Percentiles rank a stretch among this genome's conserved stretches.
Conservation (phyloP, 2,888 invertebrate genomes). For the Mimachlamys varia region DNA sequence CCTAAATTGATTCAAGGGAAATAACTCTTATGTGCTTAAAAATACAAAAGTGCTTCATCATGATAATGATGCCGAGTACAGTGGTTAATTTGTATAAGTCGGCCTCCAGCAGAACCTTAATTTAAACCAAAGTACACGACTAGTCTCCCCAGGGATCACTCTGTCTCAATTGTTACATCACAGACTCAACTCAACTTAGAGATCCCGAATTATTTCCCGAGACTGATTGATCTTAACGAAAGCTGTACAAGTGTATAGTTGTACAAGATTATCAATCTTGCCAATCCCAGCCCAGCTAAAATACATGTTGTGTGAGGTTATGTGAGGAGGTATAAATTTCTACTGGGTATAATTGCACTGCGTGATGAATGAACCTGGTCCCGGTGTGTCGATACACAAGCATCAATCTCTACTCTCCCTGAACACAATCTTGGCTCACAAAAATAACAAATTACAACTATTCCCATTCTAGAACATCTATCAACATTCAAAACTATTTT, state of each 20-base stretch:
- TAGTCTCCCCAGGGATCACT: background rate
- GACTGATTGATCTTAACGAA: background rate
- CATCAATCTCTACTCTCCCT: background rate
- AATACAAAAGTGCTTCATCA: conserved; percentile 8
- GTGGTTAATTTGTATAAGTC: background rate
- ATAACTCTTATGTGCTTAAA: background rate
- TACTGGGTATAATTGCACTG: conserved; percentile 18
- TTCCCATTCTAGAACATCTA: background rate
- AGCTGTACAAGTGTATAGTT: background rate
- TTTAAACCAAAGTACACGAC: background rate
- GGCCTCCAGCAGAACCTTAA: background rate
- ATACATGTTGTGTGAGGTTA: background rate
- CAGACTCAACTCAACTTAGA: background rate
- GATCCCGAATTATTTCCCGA: background rate
- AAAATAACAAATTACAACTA: conserved; percentile 18
- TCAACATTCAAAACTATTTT: background rate
- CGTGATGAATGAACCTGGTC: background rate
- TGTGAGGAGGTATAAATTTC: background rate
- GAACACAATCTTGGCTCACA: background rate
- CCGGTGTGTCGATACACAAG: background rate
- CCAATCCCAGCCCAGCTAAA: background rate
- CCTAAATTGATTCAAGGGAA: background rate
- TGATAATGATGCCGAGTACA: background rate
- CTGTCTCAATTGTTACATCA: background rate
- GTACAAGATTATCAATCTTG: background rate